A percentile compares a stretch with the other conserved stretches of the same genome.
These are phyloP conservation scores for Leptinotarsa juncta DNA, from an alignment of 2,888 invertebrate species.

Conservation along the genomic window DNA sequence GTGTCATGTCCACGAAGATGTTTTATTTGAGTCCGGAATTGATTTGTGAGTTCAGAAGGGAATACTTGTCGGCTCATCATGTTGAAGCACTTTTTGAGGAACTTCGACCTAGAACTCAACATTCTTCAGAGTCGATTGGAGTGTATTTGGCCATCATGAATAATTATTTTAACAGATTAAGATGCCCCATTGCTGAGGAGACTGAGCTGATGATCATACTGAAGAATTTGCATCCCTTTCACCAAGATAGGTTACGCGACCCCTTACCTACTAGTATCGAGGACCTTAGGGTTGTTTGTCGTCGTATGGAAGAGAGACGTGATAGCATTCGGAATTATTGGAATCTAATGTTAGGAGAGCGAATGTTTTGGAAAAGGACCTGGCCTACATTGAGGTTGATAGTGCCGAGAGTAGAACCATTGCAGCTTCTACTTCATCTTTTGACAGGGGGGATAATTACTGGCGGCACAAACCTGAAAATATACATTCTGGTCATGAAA, in stretches of 20 bases:
- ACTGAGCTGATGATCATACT: conserved; percentile 9
- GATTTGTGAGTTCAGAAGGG: no score
- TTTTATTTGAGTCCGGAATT: no score
- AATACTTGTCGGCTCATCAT: background rate
- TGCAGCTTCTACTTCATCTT: background rate
- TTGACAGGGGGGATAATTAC: background rate
- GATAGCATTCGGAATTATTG: conserved; percentile 8
- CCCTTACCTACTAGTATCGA: no score
- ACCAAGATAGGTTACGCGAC: background rate
- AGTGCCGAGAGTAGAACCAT: background rate
- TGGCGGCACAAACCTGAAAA: background rate
- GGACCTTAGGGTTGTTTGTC: no score
- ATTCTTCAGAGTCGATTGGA: conserved; percentile 10
- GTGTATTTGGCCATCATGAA: conserved; percentile 13
- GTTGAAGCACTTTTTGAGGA: background rate
- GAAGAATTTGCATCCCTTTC: conserved; percentile 3
- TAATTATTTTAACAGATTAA: conserved; percentile 13
- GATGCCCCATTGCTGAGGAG: background rate
- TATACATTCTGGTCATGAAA: background rate
- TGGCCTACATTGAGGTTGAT: conserved; percentile 15
- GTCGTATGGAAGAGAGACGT: no score
- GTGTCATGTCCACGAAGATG: no score
- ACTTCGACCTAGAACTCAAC: conserved; percentile 14
- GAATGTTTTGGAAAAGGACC: conserved; percentile 18
- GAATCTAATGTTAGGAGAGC: conserved; percentile 12